Evolutionary conservation across 2,888 invertebrate genomes (phyloP).

Genomic region (Coenonympha arcania): DNA sequence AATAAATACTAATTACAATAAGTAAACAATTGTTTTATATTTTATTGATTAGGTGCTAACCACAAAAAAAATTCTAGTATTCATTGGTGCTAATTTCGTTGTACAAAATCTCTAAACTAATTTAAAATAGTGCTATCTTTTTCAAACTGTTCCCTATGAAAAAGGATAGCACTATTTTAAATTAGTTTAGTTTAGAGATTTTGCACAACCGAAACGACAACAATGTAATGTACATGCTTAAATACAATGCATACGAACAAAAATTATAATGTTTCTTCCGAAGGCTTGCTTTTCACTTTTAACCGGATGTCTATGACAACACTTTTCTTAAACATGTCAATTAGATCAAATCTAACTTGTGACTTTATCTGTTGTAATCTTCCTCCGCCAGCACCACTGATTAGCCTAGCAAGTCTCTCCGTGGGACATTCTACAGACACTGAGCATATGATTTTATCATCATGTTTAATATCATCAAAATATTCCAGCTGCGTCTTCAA

Average conservation of each 20-base stretch:
- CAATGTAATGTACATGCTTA: neutral
- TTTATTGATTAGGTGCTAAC: too few relatives aligned
- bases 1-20: too few relatives aligned
- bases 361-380: conserved; percentile 81
- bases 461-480: conserved; percentile 74
- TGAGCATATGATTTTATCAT: conserved; percentile 59
- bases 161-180: too few relatives aligned
- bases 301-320: conserved; percentile 58
- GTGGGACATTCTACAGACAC: conserved; percentile 78
- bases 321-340: conserved; percentile 77
- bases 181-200: too few relatives aligned
- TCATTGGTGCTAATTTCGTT: too few relatives aligned
- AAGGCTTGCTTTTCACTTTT: conserved; percentile 38
- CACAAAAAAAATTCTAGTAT: too few relatives aligned
- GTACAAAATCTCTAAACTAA: too few relatives aligned
- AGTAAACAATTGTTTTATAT: too few relatives aligned
- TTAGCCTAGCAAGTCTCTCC: conserved; percentile 75
- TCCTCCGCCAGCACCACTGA: conserved; percentile 80
- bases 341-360: conserved; percentile 76
- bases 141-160: too few relatives aligned
- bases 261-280: conserved; percentile 28
- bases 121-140: too few relatives aligned
- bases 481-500: conserved; percentile 79
- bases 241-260: neutral
- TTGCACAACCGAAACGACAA: neutral